These are phyloP conservation scores for Automeris io DNA, from an alignment of 2,888 invertebrate genomes.

Conservation along the genomic window DNA sequence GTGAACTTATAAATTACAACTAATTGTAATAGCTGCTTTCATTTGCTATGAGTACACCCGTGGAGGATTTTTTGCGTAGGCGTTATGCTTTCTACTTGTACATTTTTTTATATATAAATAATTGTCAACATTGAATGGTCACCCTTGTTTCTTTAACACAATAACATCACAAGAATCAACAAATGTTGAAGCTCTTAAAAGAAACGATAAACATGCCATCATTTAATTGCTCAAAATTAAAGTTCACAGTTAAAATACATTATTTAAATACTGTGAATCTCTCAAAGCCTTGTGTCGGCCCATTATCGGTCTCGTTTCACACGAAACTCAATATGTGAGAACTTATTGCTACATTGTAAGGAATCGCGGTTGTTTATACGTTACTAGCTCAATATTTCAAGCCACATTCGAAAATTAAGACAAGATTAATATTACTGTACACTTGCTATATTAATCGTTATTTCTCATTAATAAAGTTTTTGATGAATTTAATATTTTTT, in stretches of 20 bases:
- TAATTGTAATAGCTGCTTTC: no score
- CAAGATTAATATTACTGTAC: no score
- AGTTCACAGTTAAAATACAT: not conserved
- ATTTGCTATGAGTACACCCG: no score
- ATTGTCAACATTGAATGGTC: no score
- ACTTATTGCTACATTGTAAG: constrained; percentile 2
- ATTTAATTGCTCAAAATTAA: constrained; percentile 9
- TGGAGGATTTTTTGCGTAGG: no score
- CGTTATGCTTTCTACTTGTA: no score
- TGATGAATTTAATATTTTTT: no score
- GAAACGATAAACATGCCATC: constrained; percentile 8
- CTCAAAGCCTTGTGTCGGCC: constrained; percentile 30
- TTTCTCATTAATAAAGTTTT: no score
- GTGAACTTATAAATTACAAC: no score
- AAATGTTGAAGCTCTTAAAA: not conserved
- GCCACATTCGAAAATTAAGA: not conserved
- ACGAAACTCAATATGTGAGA: constrained; percentile 22
- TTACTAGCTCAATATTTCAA: not conserved
- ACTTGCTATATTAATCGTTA: not conserved
- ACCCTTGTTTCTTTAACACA: not conserved
- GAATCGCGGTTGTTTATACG: constrained; percentile 1
- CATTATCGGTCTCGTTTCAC: constrained; percentile 30
- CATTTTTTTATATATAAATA: no score
- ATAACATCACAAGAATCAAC: not conserved
- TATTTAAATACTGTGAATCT: constrained; percentile 22